Conservation (phyloP, 2,888 invertebrate genomes). For the Seira sanloemensis region DNA sequence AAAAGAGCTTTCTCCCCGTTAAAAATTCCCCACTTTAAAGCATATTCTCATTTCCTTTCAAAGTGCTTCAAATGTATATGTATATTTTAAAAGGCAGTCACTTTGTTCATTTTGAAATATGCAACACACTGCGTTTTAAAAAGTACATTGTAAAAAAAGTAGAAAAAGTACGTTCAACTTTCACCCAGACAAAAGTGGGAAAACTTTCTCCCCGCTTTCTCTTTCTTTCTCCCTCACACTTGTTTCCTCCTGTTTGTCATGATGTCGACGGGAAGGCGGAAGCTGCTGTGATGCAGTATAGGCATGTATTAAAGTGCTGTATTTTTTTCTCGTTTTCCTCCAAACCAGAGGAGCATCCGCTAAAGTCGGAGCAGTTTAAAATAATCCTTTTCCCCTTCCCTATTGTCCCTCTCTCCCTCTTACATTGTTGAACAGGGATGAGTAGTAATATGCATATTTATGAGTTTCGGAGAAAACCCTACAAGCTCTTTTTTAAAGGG, state of each 20-base stretch:
- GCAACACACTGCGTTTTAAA: neutral
- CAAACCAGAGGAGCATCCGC: neutral
- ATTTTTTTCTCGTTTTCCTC: neutral
- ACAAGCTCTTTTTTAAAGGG: neutral
- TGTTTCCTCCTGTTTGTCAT: conserved; percentile 10
- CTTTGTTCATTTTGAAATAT: neutral
- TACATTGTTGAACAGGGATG: neutral
- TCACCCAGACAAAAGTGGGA: neutral
- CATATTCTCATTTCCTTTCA: no score
- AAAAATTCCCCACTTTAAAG: no score
- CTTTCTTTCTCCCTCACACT: neutral
- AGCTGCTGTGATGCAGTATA: conserved; percentile 11
- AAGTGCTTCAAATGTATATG: no score
- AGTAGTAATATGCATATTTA: conserved; percentile 35
- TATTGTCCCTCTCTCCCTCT: no score
- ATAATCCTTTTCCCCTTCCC: neutral
- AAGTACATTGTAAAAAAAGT: neutral
- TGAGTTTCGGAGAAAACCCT: neutral
- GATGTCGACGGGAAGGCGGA: conserved; percentile 6
- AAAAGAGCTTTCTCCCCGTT: neutral
- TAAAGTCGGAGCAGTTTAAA: neutral
- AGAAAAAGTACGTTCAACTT: conserved; percentile 10
- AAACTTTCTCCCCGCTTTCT: neutral
- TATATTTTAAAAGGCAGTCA: neutral
- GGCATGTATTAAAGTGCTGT: neutral